Evolutionary conservation across 2,797 vertebrate genomes (phyloP).

Genomic region (Lacerta viridis): DNA sequence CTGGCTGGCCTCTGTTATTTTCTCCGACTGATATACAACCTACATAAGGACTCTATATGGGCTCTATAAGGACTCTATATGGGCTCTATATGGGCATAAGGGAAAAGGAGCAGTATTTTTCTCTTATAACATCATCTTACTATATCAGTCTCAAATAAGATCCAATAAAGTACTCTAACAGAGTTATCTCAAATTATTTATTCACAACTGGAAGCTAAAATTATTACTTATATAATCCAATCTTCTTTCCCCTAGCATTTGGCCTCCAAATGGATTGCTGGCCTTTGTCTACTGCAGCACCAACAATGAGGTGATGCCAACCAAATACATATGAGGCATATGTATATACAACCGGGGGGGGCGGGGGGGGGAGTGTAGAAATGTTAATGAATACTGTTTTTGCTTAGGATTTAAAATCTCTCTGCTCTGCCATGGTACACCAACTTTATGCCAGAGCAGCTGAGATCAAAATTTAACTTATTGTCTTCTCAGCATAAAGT

Average conservation of each 20-base stretch:
- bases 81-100: too few relatives aligned
- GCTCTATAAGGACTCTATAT: too few relatives aligned
- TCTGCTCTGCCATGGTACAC: conserved; percentile 43
- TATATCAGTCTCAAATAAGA: not conserved
- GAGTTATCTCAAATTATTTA: not conserved
- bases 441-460: conserved; percentile 32
- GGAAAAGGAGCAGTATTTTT: too few relatives aligned
- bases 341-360: not conserved
- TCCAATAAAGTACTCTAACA: not conserved
- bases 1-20: too few relatives aligned
- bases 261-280: not conserved
- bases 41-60: too few relatives aligned
- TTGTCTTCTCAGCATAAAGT: conserved; percentile 62
- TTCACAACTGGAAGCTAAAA: not conserved
- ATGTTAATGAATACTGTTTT: conserved; percentile 48
- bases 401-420: conserved; percentile 44
- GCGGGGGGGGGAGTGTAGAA: not conserved
- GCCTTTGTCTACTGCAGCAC: not conserved
- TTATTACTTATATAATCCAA: not conserved
- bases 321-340: not conserved
- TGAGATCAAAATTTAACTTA: conserved; percentile 53
- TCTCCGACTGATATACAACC: too few relatives aligned
- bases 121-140: too few relatives aligned
- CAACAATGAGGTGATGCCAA: too few relatives aligned
- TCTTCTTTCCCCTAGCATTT: not conserved